Percentiles rank a stretch among this genome's conserved stretches.
Evolutionary conservation across 1,140 invertebrate species (phyloP).

Genomic region (Papilio xuthus): DNA sequence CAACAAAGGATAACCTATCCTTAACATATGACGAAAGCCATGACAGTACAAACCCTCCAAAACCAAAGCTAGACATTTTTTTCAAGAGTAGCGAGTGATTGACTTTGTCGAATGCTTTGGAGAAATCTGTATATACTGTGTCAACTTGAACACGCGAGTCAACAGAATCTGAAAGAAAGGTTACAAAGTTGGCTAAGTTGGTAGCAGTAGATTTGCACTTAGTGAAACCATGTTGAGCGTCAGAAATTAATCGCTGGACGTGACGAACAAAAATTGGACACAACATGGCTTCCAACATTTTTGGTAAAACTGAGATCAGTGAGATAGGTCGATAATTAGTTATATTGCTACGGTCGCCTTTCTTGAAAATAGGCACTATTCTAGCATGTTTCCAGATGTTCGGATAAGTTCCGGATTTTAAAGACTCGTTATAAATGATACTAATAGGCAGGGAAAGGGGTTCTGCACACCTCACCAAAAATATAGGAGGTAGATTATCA

Average conservation of each 20-base stretch:
- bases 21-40: conserved; percentile 36
- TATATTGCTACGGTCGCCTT: conserved; percentile 12
- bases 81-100: conserved; percentile 14
- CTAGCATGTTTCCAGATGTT: conserved; percentile 41
- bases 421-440: conserved; percentile 41
- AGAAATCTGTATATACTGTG: conserved; percentile 36
- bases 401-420: conserved; percentile 39
- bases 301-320: conserved; percentile 38
- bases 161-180: background rate
- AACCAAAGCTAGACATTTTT: conserved; percentile 34
- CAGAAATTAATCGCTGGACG: conserved; percentile 33
- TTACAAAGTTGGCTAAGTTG: conserved; percentile 31
- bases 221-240: conserved; percentile 40
- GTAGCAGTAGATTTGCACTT: conserved; percentile 38
- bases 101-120: conserved; percentile 9
- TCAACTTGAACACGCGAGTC: conserved; percentile 30
- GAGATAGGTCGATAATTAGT: conserved; percentile 45
- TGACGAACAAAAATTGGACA: conserved; percentile 33
- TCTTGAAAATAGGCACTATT: too few relatives aligned
- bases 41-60: conserved; percentile 27
- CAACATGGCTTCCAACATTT: conserved; percentile 40
- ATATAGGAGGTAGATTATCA: conserved; percentile 42
- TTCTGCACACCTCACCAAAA: conserved; percentile 37
- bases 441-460: conserved; percentile 18
- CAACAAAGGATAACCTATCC: conserved; percentile 18